Conservation (phyloP, 2,797 vertebrate genomes). For the Tarsius wallacei region DNA sequence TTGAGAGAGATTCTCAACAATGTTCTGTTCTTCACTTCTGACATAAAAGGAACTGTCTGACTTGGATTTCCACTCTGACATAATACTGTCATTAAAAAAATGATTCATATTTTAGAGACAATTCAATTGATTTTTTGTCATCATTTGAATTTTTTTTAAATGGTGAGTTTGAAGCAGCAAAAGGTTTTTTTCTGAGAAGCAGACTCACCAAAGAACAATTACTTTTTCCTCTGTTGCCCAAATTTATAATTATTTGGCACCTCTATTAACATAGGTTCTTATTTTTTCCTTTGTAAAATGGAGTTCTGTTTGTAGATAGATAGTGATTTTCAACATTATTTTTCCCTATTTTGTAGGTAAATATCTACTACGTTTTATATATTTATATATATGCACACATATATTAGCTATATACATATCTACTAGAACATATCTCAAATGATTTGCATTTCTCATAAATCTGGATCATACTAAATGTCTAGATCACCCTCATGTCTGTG, state of each 20-base stretch:
- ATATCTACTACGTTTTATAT: neutral
- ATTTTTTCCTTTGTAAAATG: neutral
- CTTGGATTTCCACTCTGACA: neutral
- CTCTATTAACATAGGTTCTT: neutral
- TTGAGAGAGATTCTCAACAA: slow-evolving; percentile 33
- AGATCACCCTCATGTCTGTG: neutral
- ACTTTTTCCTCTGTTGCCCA: neutral
- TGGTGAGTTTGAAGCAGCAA: neutral
- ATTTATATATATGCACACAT: neutral
- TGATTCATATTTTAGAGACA: neutral
- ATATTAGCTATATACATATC: neutral
- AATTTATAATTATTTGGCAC: neutral
- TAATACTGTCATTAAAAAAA: neutral
- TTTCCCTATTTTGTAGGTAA: neutral
- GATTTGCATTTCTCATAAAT: neutral
- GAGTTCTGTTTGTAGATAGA: neutral
- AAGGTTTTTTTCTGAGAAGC: neutral
- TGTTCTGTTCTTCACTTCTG: slow-evolving; percentile 56
- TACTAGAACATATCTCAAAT: neutral
- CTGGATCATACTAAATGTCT: neutral
- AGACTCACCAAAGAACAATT: neutral
- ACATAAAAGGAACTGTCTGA: neutral
- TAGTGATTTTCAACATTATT: neutral
- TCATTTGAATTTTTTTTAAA: neutral
- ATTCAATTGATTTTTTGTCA: slow-evolving; percentile 58